Percentiles rank a stretch among this genome's conserved stretches.
These are phyloP conservation scores for Tubulanus polymorphus DNA, from an alignment of 2,888 invertebrate genomes.

Conservation along the genomic window DNA sequence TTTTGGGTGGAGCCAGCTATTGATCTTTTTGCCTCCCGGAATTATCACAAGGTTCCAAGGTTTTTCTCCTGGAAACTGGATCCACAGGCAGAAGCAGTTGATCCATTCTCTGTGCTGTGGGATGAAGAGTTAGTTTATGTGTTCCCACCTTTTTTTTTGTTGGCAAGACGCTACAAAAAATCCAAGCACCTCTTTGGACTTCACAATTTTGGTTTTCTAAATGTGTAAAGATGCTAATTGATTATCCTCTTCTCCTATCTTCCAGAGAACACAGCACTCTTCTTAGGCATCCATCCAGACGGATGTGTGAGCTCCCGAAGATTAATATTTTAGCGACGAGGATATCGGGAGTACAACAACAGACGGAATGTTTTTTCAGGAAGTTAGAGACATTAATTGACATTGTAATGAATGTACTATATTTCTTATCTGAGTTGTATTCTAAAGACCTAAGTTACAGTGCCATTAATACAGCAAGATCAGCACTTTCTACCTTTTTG, in stretches of 20 bases:
- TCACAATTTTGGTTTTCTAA: constrained; percentile 5
- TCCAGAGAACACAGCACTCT: neutral
- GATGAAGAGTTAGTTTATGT: neutral
- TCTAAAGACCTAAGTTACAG: constrained; percentile 4
- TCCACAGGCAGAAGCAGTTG: constrained; percentile 3
- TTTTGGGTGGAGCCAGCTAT: neutral
- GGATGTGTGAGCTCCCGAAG: too few species aligned
- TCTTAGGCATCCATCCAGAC: too few species aligned
- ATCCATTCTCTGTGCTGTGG: constrained; percentile 3
- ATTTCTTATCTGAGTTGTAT: constrained; percentile 6
- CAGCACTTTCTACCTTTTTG: constrained; percentile 7
- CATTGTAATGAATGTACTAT: neutral
- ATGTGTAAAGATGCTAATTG: neutral
- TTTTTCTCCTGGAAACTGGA: constrained; percentile 12
- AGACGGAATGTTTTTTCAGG: neutral
- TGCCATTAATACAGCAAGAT: constrained; percentile 10
- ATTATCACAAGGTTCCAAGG: constrained; percentile 4
- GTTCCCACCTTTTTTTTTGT: constrained; percentile 1
- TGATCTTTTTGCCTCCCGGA: constrained; percentile 11
- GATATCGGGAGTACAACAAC: too few species aligned
- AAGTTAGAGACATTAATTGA: neutral
- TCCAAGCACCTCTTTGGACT: constrained; percentile 7
- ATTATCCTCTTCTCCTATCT: neutral
- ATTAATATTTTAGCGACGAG: too few species aligned
- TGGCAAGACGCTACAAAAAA: constrained; percentile 3